Evolutionary conservation across 2,113 vertebrate genomes (phyloP).

Genomic region (Butorides virescens): DNA sequence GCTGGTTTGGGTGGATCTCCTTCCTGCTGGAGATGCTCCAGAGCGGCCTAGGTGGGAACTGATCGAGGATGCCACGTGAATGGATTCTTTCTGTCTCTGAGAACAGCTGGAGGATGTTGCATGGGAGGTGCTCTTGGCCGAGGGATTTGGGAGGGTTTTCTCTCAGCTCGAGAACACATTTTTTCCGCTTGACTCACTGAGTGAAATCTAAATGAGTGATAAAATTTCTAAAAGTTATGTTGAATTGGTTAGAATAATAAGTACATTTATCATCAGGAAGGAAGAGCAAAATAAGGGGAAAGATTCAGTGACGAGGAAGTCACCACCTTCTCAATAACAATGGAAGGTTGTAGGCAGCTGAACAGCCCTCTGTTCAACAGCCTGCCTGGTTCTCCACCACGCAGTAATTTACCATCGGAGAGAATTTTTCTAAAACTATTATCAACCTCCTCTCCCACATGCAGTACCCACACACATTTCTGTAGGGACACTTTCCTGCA

Average conservation of each 20-base stretch:
- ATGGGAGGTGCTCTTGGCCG: constrained; percentile 48
- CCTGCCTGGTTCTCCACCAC: background rate
- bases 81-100: background rate
- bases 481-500: background rate
- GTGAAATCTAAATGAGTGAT: constrained; percentile 42
- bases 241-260: constrained; percentile 28
- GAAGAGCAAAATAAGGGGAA: constrained; percentile 29
- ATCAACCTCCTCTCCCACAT: background rate
- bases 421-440: background rate
- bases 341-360: background rate
- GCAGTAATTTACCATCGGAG: background rate
- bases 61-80: background rate
- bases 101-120: constrained; percentile 56
- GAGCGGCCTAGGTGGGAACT: background rate
- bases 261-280: constrained; percentile 29
- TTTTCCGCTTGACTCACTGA: constrained; percentile 51
- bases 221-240: constrained; percentile 51
- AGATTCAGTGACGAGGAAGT: constrained; percentile 8
- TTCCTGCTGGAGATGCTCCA: background rate
- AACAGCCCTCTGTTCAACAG: background rate
- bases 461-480: background rate
- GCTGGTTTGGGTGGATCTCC: background rate
- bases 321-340: background rate
- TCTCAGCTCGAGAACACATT: constrained; percentile 17
- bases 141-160: background rate